These are phyloP conservation scores for Penaeus monodon DNA, from an alignment of 2,888 invertebrate genomes.

Conservation along the genomic window DNA sequence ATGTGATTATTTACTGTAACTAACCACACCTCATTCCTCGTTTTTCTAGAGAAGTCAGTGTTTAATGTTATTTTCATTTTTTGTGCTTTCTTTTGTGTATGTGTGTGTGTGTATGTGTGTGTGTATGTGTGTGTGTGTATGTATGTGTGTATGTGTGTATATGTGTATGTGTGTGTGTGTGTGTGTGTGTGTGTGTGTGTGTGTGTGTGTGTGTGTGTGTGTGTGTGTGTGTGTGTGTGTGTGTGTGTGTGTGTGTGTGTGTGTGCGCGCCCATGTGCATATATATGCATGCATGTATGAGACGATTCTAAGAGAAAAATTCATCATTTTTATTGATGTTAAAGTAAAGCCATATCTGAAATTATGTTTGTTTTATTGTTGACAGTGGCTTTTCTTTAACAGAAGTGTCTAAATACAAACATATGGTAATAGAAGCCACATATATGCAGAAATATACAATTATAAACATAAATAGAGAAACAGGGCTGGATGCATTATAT, in stretches of 20 bases:
- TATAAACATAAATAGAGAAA: no score
- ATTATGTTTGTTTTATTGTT: no score
- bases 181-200: slow-evolving; percentile 11
- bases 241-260: slow-evolving; percentile 13
- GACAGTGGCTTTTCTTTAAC: no score
- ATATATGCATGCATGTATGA: no score
- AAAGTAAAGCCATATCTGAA: no score
- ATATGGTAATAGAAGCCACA: no score
- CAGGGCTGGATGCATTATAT: no score
- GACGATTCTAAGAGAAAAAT: not conserved
- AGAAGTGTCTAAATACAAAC: no score
- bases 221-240: slow-evolving; percentile 16
- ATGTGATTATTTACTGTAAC: not conserved
- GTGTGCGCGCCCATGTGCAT: not conserved
- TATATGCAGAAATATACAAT: no score
- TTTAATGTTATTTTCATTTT: not conserved
- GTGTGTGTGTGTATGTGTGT: slow-evolving; percentile 9
- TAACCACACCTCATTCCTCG: no score
- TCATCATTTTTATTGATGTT: no score
- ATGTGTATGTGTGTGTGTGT: slow-evolving; percentile 11
- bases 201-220: slow-evolving; percentile 19
- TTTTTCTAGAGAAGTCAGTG: no score
- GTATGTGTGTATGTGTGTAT: slow-evolving; percentile 11
- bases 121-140: not conserved
- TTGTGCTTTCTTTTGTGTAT: not conserved